Percentiles rank a stretch among this genome's conserved stretches.
Evolutionary conservation across 2,888 invertebrate species (phyloP).

Genomic region (Balanococcus diminutus): DNA sequence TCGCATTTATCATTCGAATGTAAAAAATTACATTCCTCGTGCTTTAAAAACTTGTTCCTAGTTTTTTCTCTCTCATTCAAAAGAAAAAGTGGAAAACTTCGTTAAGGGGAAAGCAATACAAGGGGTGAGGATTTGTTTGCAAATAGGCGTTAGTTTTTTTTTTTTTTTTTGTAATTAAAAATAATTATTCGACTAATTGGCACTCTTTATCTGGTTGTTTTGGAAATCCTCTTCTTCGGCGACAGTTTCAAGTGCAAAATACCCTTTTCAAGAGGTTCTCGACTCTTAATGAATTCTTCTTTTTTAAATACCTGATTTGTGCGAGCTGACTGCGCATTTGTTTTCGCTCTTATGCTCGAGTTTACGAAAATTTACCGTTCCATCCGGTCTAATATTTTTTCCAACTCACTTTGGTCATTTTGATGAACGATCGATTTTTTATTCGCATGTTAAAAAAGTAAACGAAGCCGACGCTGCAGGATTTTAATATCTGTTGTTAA

Average conservation of each 20-base stretch:
- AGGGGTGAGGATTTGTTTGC: not conserved
- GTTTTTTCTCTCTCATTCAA: not conserved
- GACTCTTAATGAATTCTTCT: not conserved
- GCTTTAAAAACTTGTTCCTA: not conserved
- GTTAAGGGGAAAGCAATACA: not conserved
- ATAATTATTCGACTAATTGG: slow-evolving; percentile 14
- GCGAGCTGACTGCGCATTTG: not conserved
- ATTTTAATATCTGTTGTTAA: not conserved
- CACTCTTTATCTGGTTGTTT: not conserved
- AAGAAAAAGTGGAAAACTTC: not conserved
- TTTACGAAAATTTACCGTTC: no score
- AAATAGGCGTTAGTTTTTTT: not conserved
- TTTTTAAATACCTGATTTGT: not conserved
- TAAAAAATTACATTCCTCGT: not conserved
- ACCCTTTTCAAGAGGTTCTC: not conserved
- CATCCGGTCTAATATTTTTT: no score
- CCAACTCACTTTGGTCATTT: no score
- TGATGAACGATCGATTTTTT: no score
- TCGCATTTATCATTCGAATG: slow-evolving; percentile 8
- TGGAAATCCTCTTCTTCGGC: not conserved
- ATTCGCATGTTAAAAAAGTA: no score
- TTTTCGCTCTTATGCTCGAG: not conserved
- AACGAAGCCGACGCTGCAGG: no score
- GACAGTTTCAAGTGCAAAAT: not conserved
- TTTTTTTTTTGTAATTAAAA: not conserved